These are phyloP conservation scores for Prionailurus viverrinus DNA, from an alignment of 2,113 vertebrate species.

Conservation along the genomic window DNA sequence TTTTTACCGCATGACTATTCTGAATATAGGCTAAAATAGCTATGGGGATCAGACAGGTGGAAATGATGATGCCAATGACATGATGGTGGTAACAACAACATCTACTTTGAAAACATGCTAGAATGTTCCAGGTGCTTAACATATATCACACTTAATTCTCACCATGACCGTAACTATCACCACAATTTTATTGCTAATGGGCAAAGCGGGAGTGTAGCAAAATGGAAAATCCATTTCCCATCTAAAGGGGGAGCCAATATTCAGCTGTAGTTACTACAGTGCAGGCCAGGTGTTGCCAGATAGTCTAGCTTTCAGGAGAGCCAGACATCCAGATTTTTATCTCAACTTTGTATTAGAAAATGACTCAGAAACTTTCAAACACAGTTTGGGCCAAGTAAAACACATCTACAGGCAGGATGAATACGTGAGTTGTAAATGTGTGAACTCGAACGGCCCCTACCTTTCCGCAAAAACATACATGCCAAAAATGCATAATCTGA, in stretches of 20 bases:
- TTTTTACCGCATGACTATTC: neutral
- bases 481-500: neutral
- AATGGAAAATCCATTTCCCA: neutral
- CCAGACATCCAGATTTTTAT: neutral
- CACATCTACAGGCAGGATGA: neutral
- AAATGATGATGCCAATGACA: neutral
- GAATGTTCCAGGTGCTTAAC: neutral
- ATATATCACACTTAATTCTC: neutral
- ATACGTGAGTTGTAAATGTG: neutral
- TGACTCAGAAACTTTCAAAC: slow-evolving; percentile 4
- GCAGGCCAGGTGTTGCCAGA: neutral
- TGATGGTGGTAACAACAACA: neutral
- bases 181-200: neutral
- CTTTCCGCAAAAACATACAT: neutral
- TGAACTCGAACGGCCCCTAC: neutral
- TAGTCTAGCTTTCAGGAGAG: neutral
- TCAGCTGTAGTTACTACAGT: neutral
- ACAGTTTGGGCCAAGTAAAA: neutral
- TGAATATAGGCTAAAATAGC: neutral
- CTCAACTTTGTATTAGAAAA: neutral
- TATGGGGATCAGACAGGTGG: neutral
- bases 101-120: neutral
- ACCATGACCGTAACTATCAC: neutral
- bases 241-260: neutral
- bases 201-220: neutral